These are phyloP conservation scores for Semnopithecus entellus DNA, from an alignment of 2,113 vertebrate species.

Conservation along the genomic window DNA sequence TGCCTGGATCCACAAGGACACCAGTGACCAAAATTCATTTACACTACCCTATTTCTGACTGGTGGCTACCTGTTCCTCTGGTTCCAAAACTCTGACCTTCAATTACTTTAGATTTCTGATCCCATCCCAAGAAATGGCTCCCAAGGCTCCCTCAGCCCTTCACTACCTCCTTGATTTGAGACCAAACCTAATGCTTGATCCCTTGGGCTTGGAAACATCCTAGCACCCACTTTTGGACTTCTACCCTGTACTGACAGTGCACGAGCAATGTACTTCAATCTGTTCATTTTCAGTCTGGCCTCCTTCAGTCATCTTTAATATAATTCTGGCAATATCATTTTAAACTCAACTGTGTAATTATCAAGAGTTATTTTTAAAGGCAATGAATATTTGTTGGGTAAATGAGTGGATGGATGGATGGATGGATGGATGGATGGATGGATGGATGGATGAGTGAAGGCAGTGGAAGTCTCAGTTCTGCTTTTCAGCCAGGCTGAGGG, in stretches of 20 bases:
- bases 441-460: background rate
- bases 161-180: background rate
- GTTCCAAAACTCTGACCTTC: constrained; percentile 12
- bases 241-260: background rate
- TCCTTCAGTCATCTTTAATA: background rate
- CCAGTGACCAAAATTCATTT: background rate
- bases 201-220: background rate
- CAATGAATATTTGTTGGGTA: background rate
- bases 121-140: background rate
- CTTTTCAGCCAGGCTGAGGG: background rate
- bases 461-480: background rate
- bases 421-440: background rate
- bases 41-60: background rate
- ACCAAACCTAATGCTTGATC: background rate
- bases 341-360: constrained; percentile 8
- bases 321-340: constrained; percentile 5
- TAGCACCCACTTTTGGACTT: background rate
- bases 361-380: constrained; percentile 7
- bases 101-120: constrained; percentile 25
- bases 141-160: background rate
- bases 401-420: background rate
- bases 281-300: background rate
- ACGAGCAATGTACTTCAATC: background rate
- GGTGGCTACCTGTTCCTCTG: background rate
- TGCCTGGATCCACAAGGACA: background rate